phyloP scores from a whole-genome alignment of 2,888 invertebrate genomes.

The Notodonta dromedarius region DNA sequence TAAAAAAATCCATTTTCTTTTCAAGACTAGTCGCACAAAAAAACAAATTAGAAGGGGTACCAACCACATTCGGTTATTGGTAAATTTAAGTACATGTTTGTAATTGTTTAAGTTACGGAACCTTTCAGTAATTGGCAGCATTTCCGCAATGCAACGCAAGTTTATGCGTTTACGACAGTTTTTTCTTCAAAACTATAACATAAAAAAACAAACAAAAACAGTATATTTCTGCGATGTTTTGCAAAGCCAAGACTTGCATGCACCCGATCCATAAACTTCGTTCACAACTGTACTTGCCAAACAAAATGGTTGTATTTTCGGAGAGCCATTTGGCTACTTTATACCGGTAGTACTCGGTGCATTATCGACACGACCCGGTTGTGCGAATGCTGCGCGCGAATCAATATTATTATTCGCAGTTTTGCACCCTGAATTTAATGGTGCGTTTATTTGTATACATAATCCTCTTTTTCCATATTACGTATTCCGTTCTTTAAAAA shows the following conservation, averaged over 20 bases:
- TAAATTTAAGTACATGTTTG: too few relatives aligned
- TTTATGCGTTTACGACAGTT: too few relatives aligned
- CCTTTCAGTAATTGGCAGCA: too few relatives aligned
- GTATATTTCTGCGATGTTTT: not conserved
- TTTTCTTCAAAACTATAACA: too few relatives aligned
- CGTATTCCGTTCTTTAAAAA: too few relatives aligned
- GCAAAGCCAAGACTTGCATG: not conserved
- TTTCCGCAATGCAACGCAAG: too few relatives aligned
- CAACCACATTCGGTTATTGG: too few relatives aligned
- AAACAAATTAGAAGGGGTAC: too few relatives aligned
- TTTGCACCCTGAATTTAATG: not conserved
- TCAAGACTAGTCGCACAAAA: too few relatives aligned
- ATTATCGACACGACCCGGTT: constrained; percentile 51
- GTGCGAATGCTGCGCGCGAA: not conserved
- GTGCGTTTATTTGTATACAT: not conserved
- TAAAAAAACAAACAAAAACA: not conserved
- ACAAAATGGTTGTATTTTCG: constrained; percentile 56
- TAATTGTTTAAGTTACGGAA: too few relatives aligned
- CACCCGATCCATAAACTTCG: constrained; percentile 9
- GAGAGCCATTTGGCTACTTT: constrained; percentile 55
- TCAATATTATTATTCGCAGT: not conserved
- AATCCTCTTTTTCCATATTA: too few relatives aligned
- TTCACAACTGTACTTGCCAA: constrained; percentile 29
- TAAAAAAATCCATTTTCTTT: too few relatives aligned
- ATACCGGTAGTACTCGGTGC: constrained; percentile 50